These are phyloP conservation scores for Eupelmus urozonus DNA, from an alignment of 2,888 invertebrate genomes.

Conservation along the genomic window DNA sequence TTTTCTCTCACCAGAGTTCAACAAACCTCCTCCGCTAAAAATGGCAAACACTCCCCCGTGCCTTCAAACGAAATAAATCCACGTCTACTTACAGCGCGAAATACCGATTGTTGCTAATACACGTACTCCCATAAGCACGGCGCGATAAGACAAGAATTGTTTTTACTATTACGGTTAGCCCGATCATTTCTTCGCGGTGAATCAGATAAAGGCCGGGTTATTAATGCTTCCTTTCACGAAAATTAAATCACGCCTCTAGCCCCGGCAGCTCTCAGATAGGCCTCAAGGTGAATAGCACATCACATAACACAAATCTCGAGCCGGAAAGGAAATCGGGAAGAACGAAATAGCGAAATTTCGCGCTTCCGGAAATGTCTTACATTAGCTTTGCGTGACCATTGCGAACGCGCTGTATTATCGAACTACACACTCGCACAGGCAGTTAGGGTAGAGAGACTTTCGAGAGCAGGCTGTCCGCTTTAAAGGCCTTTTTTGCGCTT, in stretches of 20 bases:
- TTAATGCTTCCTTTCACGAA: slow-evolving; percentile 44
- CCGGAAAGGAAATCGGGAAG: slow-evolving; percentile 46
- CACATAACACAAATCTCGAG: slow-evolving; percentile 27
- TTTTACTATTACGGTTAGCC: slow-evolving; percentile 1
- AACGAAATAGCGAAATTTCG: slow-evolving; percentile 57
- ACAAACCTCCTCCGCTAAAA: no score
- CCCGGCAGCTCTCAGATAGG: background rate
- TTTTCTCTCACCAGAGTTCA: no score
- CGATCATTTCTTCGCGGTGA: background rate
- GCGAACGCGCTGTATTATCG: slow-evolving; percentile 45
- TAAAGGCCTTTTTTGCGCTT: background rate
- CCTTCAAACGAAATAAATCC: no score
- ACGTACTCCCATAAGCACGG: no score
- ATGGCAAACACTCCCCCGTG: no score
- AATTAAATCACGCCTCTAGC: slow-evolving; percentile 18
- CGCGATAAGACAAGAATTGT: background rate
- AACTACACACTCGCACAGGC: slow-evolving; percentile 15
- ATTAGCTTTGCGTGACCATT: slow-evolving; percentile 50
- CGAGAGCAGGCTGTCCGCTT: background rate
- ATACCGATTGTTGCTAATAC: no score
- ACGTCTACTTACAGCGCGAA: no score
- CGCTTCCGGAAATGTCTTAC: slow-evolving; percentile 61
- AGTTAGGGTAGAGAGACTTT: background rate
- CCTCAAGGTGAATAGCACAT: slow-evolving; percentile 40
- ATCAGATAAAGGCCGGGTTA: slow-evolving; percentile 24